Evolutionary conservation across 2,113 vertebrate species (phyloP), one percentile per base, ranked within the genome.

Genomic region (Sylvietta virens): DNA sequence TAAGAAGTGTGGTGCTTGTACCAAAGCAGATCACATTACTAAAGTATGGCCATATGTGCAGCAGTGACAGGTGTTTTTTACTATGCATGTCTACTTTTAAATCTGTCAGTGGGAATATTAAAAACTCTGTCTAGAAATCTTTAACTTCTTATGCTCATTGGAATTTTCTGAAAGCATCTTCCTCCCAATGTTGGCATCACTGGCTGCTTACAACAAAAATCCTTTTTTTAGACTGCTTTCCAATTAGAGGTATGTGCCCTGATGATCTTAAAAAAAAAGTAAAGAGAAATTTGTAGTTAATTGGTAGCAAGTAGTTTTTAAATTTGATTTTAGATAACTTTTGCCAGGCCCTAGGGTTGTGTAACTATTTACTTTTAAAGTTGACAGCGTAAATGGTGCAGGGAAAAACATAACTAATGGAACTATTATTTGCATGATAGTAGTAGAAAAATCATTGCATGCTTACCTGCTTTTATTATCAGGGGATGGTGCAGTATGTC

Each of bases 31-130:
- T 97, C 90, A 44, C 21, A 5, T 95, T 94, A 78, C 85, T 85
- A 0, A 94, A 93, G 91, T 53, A 66, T 66, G 85, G 86, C 92
- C 97, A 57, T 73, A 60, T 95, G 91, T 93, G 87, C 92, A 76
- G 23, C 65, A 69, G 31, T 62, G 81, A 93, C 94, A 95, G 93
- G 91, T 97, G 96, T 31, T 94, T 88, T 86, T 58, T 81, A 71
- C 91, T 91, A 1, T 84, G 58, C 64, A 6, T 70, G 70, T 81
- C 88, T 96, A 19, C 91, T 93, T 95, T 77, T 91, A 90, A 95
- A 95, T 87, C 90, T 85, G 81, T 72, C 81, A 71, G 50, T 91
- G 84, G 65, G 62, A 94, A 90, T 87, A 77, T 88, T 87, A 93
- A 92, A 93, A 93, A 61, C 77, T 51, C 13, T 77, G n/a, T 56